These are phyloP conservation scores for Nyctibius bracteatus DNA, from an alignment of 2,113 vertebrate species.

Conservation along the genomic window DNA sequence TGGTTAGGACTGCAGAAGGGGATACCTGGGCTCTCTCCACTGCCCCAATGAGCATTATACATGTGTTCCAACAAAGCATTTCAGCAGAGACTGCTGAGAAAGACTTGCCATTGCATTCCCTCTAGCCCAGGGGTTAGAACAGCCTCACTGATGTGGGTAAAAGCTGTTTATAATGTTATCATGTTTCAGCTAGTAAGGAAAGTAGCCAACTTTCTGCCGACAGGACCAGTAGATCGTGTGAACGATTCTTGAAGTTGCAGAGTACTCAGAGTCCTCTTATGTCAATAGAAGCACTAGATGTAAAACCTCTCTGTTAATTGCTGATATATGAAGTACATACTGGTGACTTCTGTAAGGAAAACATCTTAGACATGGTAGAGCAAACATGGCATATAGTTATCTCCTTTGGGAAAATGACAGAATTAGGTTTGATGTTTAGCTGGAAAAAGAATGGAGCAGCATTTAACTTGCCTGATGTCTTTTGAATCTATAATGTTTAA, in stretches of 20 bases:
- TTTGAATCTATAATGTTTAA: neutral
- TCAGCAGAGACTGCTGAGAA: neutral
- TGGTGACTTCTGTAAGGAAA: neutral
- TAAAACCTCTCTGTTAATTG: neutral
- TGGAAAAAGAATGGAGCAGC: neutral
- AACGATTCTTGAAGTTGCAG: neutral
- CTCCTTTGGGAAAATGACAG: neutral
- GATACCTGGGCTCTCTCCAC: neutral
- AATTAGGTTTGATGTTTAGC: neutral
- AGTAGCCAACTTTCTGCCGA: neutral
- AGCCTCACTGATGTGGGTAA: neutral
- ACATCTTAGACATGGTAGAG: neutral
- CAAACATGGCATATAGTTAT: neutral
- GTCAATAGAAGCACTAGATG: neutral
- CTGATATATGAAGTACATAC: neutral
- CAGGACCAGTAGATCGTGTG: neutral
- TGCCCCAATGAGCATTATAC: neutral
- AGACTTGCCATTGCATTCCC: neutral
- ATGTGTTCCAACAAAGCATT: neutral
- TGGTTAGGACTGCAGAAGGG: neutral
- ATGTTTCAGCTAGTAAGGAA: neutral
- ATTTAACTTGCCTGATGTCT: neutral
- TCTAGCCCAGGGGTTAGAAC: neutral
- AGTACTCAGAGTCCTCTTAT: neutral
- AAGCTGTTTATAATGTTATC: neutral